phyloP scores from a whole-genome alignment of 2,888 invertebrate species.

The Parthenolecanium corni region DNA sequence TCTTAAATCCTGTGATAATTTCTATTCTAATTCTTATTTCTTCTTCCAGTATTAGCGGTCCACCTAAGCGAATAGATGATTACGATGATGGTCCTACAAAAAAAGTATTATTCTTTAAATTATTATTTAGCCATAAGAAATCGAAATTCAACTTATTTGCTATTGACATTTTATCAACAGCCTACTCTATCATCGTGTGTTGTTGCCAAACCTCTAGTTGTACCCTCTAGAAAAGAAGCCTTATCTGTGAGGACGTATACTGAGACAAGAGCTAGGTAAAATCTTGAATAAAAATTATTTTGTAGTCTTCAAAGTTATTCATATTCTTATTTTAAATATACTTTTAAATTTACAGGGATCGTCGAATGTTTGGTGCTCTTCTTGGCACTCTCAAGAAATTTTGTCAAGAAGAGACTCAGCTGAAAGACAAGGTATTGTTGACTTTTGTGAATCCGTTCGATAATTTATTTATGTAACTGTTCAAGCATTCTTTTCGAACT shows the following conservation, averaged over 20 bases:
- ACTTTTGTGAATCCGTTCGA: background rate
- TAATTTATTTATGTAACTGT: background rate
- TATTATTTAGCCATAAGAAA: background rate
- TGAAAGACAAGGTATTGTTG: constrained; percentile 66
- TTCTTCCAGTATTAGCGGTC: constrained; percentile 13
- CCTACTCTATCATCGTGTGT: constrained; percentile 19
- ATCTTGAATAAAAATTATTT: background rate
- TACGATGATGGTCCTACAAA: constrained; percentile 4
- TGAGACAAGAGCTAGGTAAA: constrained; percentile 24
- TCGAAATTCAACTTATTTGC: too few species aligned
- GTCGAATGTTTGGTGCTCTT: constrained; percentile 90
- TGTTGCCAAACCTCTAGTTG: constrained; percentile 22
- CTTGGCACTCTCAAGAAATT: constrained; percentile 92
- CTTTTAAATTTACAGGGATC: constrained; percentile 48
- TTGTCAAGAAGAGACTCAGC: constrained; percentile 80
- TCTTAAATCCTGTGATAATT: too few species aligned
- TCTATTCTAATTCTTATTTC: background rate
- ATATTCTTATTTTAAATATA: background rate
- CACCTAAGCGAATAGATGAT: constrained; percentile 7
- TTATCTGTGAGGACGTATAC: constrained; percentile 17
- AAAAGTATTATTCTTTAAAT: background rate
- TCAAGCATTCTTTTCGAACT: constrained; percentile 4
- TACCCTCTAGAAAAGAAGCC: constrained; percentile 25
- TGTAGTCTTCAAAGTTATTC: background rate
- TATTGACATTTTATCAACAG: background rate